These are phyloP conservation scores for Ashinkailepas kermadecensis DNA, from an alignment of 2,888 invertebrate species.

Conservation along the genomic window DNA sequence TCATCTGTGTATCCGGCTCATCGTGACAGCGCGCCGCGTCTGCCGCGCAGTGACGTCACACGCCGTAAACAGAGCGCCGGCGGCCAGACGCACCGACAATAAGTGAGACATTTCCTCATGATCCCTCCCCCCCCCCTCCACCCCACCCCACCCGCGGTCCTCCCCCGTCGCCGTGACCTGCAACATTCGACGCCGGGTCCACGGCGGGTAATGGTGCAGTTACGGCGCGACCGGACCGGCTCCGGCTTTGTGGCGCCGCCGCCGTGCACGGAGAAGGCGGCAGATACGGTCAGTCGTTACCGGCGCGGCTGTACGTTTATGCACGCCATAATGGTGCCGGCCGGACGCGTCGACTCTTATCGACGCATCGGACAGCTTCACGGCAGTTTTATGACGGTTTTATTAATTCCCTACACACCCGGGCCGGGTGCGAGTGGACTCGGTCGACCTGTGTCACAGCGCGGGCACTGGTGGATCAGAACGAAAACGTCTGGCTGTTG, in stretches of 20 bases:
- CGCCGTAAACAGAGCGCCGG: neutral
- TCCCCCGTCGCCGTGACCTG: neutral
- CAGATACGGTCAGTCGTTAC: slow-evolving; percentile 2
- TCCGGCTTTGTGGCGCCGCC: neutral
- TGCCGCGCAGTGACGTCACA: too few species aligned
- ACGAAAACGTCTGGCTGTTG: too few species aligned
- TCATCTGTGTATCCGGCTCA: neutral
- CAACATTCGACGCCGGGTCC: neutral
- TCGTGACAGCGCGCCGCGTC: too few species aligned
- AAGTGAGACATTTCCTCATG: too few species aligned
- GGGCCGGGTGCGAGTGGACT: neutral
- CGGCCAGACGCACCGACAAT: too few species aligned
- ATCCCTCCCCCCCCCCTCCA: neutral
- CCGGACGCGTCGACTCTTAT: neutral
- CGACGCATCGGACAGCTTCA: neutral
- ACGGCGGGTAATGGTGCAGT: neutral
- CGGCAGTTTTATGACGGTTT: neutral
- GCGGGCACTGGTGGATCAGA: too few species aligned
- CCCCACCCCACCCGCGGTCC: neutral
- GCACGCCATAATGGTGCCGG: neutral
- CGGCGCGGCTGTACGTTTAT: neutral
- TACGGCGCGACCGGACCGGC: neutral
- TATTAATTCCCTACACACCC: neutral
- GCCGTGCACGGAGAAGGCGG: neutral
- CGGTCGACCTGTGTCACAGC: too few species aligned